A percentile compares a stretch with the other conserved stretches of the same genome.
Evolutionary conservation across 2,113 vertebrate species (phyloP).

Genomic region (Fregetta grallaria): DNA sequence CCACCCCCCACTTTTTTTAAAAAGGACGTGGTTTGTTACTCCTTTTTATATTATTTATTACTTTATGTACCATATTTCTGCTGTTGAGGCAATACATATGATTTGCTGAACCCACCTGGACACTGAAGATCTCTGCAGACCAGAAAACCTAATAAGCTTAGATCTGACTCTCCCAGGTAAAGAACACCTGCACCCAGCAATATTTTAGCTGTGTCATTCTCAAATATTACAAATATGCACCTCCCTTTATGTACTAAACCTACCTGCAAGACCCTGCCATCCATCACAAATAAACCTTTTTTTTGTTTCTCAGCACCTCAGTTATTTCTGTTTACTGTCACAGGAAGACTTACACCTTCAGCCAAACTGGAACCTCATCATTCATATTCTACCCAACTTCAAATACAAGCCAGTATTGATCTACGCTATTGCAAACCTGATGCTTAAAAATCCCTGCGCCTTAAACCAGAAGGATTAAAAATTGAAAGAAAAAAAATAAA

Average conservation of each 20-base stretch:
- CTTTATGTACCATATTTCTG: neutral
- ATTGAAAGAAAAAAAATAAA: neutral
- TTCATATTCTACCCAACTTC: neutral
- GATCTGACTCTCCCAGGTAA: neutral
- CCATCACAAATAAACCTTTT: neutral
- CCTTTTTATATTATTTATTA: neutral
- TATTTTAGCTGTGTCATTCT: neutral
- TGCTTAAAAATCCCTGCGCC: neutral
- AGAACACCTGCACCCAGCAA: neutral
- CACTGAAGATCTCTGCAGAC: neutral
- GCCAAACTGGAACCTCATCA: neutral
- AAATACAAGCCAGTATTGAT: neutral
- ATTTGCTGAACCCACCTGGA: slow-evolving; percentile 26
- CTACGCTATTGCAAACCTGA: neutral
- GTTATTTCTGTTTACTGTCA: neutral
- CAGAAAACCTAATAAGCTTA: neutral
- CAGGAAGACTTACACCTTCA: neutral
- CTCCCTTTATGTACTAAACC: neutral
- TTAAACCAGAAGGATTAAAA: neutral
- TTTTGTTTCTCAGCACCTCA: neutral
- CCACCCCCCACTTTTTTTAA: neutral
- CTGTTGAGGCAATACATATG: neutral
- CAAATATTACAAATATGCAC: neutral
- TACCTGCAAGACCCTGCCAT: neutral
- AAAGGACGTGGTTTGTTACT: neutral